Evolutionary conservation across 2,113 vertebrate genomes (phyloP), one percentile per base, ranked within the genome.

Genomic region (Colistium nudipinnis): DNA sequence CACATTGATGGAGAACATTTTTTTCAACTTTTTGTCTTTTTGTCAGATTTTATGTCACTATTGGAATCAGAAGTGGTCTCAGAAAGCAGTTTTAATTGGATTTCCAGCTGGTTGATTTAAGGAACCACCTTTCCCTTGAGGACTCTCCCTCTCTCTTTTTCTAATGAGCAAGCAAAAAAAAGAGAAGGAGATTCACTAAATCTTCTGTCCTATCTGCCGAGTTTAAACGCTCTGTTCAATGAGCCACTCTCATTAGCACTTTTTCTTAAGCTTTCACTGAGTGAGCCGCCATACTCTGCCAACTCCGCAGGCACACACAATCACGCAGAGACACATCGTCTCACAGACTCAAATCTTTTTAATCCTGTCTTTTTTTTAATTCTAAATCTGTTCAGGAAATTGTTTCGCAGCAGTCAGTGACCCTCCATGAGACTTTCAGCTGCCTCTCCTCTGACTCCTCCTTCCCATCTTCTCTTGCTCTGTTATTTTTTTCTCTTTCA

Each of bases 1-100:
- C n/a, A n/a, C n/a, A n/a, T n/a, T n/a, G n/a, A n/a, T n/a, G n/a
- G n/a, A n/a, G n/a, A n/a, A n/a, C n/a, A n/a, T n/a, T 56, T 70
- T 9, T 66, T 79, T 63, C 22, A 59, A 39, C 27, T 49, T 9
- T 62, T 63, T 60, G 48, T 76, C 55, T 53, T 33, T 41, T 4
- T 66, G 14, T 47, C 66, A 70, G 52, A 69, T 78, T 84, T 78
- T 62, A 54, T 72, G 55, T 25, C 8, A n/a, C 45, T 9, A 43
- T 53, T 33, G 61, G 57, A 72, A 66, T 82, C 62, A 47, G 67
- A 74, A 77, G 59, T 45, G 61, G 78, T 52, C 87, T 62, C 77
- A 77, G 64, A 74, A 79, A 85, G 60, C 55, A 22, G 16, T 83
- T 91, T 88, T 91, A 90, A 90, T 92, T 93, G 88, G 86, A 78